Evolutionary conservation across 1,140 invertebrate species (phyloP), one percentile per base, ranked within the genome.

Genomic region (Diorhabda carinulata): DNA sequence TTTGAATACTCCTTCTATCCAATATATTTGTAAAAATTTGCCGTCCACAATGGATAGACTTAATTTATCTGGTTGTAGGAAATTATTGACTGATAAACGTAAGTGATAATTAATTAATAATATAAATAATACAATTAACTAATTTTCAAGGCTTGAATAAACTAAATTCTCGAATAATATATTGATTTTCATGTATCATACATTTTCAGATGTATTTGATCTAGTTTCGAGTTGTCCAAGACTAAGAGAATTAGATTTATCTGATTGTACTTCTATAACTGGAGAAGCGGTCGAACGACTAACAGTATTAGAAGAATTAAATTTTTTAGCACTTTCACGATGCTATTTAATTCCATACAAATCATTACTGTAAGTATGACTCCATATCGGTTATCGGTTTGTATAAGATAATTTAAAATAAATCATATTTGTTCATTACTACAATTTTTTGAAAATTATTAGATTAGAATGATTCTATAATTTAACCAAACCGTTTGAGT

Each of bases 161-260:
- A 25, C 25, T 25, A 25, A 25, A 25, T 25, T 25, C 25, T 25
- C 2, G 25, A 25, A 25, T 25, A 43, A 62, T 41, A 2, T 44
- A 52, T 47, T 65, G 42, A 57, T 60, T 6, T 52, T 6, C 3
- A 10, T 45, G 59, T 3, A n/a, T 10, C 42, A 61, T 41, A 58
- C 40, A 42, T 56, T 71, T 82, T 82, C 80, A 94, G 92, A 91
- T 85, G 82, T 96, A 9, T 76, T 79, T 8, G 80, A 85, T 52
- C 81, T 95, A 59, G 86, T 88, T 2, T 81, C 80, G 43, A 84
- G 87, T 6, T 94, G 92, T 79, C 86, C 89, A 0, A 81, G 87
- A 57, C 81, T 97, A n/a, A 80, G 89, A 45, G 93, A 95, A 81
- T 82, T 97, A 58, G 94, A 96, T 82, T 78, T 96, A 59, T 95